phyloP scores from a whole-genome alignment of 2,797 vertebrate species.

The Enteromius mattozi region DNA sequence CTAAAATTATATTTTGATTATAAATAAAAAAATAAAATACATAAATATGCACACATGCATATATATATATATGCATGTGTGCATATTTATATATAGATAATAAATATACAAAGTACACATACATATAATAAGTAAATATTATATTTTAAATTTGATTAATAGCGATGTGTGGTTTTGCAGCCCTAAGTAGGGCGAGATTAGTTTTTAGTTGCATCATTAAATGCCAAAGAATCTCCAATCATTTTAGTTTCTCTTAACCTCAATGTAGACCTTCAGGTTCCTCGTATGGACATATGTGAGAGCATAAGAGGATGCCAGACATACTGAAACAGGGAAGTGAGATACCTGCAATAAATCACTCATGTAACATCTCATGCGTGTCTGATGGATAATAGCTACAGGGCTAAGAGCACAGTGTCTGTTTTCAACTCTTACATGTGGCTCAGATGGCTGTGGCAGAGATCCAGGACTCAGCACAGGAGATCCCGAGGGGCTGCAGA shows the following conservation, averaged over 20 bases:
- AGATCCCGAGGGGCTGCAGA: conserved; percentile 87
- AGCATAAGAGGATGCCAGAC: neutral
- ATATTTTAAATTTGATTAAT: too few relatives aligned
- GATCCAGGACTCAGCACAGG: conserved; percentile 83
- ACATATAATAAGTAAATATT: too few relatives aligned
- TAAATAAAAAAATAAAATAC: too few relatives aligned
- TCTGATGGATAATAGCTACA: conserved; percentile 24
- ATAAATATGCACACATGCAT: too few relatives aligned
- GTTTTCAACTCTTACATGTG: conserved; percentile 71
- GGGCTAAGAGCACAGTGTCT: conserved; percentile 6
- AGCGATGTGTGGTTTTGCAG: too few relatives aligned
- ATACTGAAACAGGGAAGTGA: neutral
- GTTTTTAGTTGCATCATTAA: neutral
- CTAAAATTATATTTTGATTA: too few relatives aligned
- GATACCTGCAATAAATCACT: conserved; percentile 36
- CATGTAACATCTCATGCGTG: neutral
- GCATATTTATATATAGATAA: too few relatives aligned
- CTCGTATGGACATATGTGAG: neutral
- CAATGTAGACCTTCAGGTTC: neutral
- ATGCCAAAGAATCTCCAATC: neutral
- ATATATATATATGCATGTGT: too few relatives aligned
- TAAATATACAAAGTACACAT: too few relatives aligned
- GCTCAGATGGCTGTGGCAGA: conserved; percentile 78
- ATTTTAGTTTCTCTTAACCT: neutral
- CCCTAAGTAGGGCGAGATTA: neutral